Evolutionary conservation across 2,113 vertebrate species (phyloP).

Genomic region (Pontoporia blainvillei): DNA sequence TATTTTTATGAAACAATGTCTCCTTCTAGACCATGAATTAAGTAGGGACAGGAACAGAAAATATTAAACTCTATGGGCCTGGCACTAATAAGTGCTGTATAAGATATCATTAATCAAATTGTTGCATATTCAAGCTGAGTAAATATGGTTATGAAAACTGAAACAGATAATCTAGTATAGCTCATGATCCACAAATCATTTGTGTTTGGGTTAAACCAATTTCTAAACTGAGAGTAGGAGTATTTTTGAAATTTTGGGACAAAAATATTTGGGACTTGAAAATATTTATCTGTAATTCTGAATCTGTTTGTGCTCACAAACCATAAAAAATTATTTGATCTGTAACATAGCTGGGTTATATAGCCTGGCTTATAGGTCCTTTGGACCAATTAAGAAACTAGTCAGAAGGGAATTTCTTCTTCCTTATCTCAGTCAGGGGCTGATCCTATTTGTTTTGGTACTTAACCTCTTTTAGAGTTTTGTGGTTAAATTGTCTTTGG

Average conservation of each 20-base stretch:
- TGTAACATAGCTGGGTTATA: neutral
- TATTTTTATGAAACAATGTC: neutral
- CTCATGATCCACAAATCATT: neutral
- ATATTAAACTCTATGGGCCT: neutral
- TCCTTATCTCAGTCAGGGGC: neutral
- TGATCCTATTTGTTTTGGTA: neutral
- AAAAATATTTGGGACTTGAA: slow-evolving; percentile 4
- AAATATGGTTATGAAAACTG: neutral
- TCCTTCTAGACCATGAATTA: neutral
- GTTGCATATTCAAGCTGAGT: neutral
- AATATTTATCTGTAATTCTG: neutral
- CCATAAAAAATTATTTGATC: neutral
- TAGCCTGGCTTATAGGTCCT: neutral
- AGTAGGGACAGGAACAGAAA: neutral
- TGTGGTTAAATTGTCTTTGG: neutral
- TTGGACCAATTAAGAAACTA: neutral
- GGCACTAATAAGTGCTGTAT: neutral
- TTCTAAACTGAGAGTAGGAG: neutral
- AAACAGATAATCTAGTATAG: neutral
- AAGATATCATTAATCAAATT: neutral
- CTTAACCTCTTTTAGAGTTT: neutral
- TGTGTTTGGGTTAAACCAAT: neutral
- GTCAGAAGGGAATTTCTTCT: neutral
- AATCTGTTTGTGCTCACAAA: neutral
- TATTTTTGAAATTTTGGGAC: neutral